Conservation (phyloP, 2,113 vertebrate genomes). For the Vidua macroura region DNA sequence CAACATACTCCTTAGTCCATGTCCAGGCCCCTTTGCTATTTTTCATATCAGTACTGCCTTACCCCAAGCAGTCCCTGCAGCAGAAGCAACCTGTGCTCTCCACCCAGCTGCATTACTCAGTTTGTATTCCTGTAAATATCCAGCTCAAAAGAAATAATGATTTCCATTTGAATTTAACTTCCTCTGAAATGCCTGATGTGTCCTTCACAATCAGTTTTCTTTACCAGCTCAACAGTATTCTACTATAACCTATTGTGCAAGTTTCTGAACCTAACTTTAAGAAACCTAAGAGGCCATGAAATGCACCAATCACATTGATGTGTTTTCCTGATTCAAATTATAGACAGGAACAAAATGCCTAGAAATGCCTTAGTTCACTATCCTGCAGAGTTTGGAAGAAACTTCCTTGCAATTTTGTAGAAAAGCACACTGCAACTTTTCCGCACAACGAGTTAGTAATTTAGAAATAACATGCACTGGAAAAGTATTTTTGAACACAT, state of each 20-base stretch:
- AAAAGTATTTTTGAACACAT: background rate
- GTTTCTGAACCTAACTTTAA: background rate
- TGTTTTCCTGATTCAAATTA: background rate
- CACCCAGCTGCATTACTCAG: background rate
- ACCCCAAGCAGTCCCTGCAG: background rate
- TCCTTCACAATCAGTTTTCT: background rate
- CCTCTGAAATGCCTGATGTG: rapidly evolving
- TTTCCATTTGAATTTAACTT: background rate
- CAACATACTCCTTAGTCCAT: background rate
- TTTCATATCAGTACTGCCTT: background rate
- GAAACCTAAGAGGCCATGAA: background rate
- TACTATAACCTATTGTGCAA: background rate
- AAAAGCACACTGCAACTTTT: background rate
- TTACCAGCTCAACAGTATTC: background rate
- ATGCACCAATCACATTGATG: rapidly evolving
- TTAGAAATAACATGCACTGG: background rate
- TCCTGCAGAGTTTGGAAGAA: background rate
- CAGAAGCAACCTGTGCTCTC: background rate
- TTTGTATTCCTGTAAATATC: background rate
- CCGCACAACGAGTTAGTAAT: rapidly evolving
- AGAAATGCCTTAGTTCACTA: background rate
- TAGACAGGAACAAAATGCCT: background rate
- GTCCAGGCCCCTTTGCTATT: background rate
- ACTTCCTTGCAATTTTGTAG: background rate
- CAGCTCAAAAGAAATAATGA: background rate